A percentile compares a stretch with the other conserved stretches of the same genome.
Evolutionary conservation across 1,140 invertebrate species (phyloP).

Genomic region (Paraescarpia echinospica): DNA sequence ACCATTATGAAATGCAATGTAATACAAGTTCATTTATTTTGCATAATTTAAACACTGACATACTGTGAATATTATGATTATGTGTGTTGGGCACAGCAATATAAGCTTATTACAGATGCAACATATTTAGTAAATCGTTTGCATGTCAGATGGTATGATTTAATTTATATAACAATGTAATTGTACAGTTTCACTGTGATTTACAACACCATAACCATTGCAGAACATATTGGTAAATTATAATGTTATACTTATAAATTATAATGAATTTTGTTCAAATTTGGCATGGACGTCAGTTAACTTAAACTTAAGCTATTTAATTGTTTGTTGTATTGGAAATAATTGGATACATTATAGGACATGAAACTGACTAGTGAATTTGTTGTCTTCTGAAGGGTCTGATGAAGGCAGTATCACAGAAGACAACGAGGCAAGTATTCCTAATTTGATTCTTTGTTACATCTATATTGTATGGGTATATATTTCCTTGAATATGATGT

Average conservation of each 20-base stretch:
- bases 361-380: conserved; percentile 17
- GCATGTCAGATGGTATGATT: neutral
- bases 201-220: no score
- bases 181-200: no score
- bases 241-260: no score
- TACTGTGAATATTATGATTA: neutral
- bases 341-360: no score
- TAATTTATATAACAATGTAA: neutral
- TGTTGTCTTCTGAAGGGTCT: conserved; percentile 24
- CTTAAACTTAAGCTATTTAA: neutral
- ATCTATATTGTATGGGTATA: neutral
- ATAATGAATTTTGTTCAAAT: neutral
- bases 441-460: conserved; percentile 8
- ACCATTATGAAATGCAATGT: neutral
- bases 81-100: neutral
- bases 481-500: neutral
- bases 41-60: neutral
- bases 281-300: neutral
- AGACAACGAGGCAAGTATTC: conserved; percentile 34
- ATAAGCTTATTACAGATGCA: neutral
- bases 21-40: neutral
- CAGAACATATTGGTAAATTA: no score
- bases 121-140: neutral
- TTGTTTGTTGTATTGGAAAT: conserved; percentile 9
- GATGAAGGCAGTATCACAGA: conserved; percentile 47